phyloP scores from a whole-genome alignment of 2,888 invertebrate genomes.

The Cheilosia scutellata region DNA sequence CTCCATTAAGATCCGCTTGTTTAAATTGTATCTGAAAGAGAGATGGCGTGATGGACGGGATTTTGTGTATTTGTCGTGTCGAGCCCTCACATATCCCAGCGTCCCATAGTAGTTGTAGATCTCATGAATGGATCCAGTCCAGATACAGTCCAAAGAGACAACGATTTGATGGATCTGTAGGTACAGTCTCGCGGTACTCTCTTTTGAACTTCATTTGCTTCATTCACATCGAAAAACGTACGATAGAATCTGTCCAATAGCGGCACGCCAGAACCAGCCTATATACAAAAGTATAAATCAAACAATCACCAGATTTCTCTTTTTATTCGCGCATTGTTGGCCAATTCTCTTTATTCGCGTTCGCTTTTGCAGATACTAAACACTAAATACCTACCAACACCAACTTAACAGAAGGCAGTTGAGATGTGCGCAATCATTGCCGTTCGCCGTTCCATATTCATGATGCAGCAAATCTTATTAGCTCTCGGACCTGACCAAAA shows the following conservation, averaged over 20 bases:
- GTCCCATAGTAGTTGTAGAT: neutral
- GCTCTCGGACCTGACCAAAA: slow-evolving; percentile 8
- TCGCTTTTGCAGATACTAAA: neutral
- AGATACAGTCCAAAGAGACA: neutral
- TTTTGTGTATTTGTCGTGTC: neutral
- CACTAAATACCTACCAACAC: neutral
- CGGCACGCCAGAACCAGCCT: slow-evolving; percentile 3
- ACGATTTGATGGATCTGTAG: no score
- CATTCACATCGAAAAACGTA: slow-evolving; percentile 36
- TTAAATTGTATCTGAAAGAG: slow-evolving; percentile 51
- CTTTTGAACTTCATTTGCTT: slow-evolving; percentile 15
- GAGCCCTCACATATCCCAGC: neutral
- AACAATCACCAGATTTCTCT: slow-evolving; percentile 33
- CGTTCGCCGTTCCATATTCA: slow-evolving; percentile 60
- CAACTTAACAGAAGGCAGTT: neutral
- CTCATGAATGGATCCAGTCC: neutral
- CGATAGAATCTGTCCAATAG: slow-evolving; percentile 55
- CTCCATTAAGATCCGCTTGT: slow-evolving; percentile 49
- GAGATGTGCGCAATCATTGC: slow-evolving; percentile 48
- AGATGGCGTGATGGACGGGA: slow-evolving; percentile 59
- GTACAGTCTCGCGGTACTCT: neutral
- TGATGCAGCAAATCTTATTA: slow-evolving; percentile 63
- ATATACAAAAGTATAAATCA: slow-evolving; percentile 32
- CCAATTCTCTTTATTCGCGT: slow-evolving; percentile 49
- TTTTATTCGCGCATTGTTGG: slow-evolving; percentile 53